Conservation (phyloP, 2,888 invertebrate species). For the Crocallis elinguaria region DNA sequence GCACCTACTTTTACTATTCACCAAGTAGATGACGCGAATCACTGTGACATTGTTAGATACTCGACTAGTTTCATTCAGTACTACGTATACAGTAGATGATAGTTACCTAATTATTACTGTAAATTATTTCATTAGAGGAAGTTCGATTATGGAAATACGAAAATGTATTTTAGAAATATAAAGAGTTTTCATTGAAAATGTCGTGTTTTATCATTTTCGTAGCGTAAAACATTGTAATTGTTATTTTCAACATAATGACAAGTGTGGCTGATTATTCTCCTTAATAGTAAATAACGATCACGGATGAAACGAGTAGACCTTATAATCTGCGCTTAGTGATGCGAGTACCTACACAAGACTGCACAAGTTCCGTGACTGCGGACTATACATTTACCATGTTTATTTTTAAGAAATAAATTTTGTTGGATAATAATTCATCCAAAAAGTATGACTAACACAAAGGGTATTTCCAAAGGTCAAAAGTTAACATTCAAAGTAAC, state of each 20-base stretch:
- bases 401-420: slow-evolving; percentile 7
- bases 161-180: slow-evolving; percentile 38
- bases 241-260: background rate
- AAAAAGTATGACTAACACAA: slow-evolving; percentile 22
- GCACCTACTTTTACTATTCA: slow-evolving; percentile 33
- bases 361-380: slow-evolving; percentile 29
- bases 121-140: slow-evolving; percentile 19
- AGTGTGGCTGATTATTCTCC: slow-evolving; percentile 26
- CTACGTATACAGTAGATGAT: slow-evolving; percentile 28
- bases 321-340: slow-evolving; percentile 33
- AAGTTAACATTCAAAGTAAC: slow-evolving; percentile 20
- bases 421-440: background rate
- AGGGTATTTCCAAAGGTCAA: slow-evolving; percentile 36
- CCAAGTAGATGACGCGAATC: slow-evolving; percentile 32
- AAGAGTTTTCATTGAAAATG: slow-evolving; percentile 28
- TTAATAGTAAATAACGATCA: slow-evolving; percentile 30
- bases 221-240: background rate
- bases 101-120: slow-evolving; percentile 29
- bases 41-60: slow-evolving; percentile 16
- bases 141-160: slow-evolving; percentile 25
- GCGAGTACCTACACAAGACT: slow-evolving; percentile 9
- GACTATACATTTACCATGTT: slow-evolving; percentile 11
- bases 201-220: slow-evolving; percentile 23
- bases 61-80: slow-evolving; percentile 11
- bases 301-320: slow-evolving; percentile 27